Evolutionary conservation across 2,888 invertebrate species (phyloP), one percentile per base, ranked within the genome.

Genomic region (Latrodectus elegans): DNA sequence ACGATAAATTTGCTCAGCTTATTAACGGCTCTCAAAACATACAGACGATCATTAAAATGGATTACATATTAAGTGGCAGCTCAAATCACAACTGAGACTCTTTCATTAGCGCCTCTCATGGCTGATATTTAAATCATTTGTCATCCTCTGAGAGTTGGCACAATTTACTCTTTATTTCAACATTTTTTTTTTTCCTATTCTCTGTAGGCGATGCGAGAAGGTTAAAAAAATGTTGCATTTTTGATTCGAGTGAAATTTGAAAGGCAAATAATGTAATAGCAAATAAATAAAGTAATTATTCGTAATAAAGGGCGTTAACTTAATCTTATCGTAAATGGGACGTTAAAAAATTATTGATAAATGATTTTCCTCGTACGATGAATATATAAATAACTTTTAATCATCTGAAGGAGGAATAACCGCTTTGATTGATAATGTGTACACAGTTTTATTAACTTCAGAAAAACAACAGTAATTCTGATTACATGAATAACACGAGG

Each of bases 1-100:
- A 72, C 71, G 73, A 49, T 53, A 67, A 52, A 78, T 73, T 65
- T 49, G 71, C 67, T 55, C n/a, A 74, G 76, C 75, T 68, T 76
- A 70, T 81, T 81, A 81, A 60, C 76, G 67, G 76, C 70, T 79
- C 78, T 73, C 74, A 74, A 81, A 82, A 82, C 70, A 75, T 67
- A 60, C 82, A 51, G 49, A 72, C 67, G 55, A 75, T 81, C 80
- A 86, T 86, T 86, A 81, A 86, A 86, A 86, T 81, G 75, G 75
- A 86, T 86, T 75, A 76, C 86, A 86, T 80, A 72, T 81, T 81
- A 86, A 86, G 76, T 86, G 80, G 86, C 75, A 53, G 52, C 74
- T 79, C 22, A 60, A 70, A 72, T 73, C 84, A 78, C 53, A 64
- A 65, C 38, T 22, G 75, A 26, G 22, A 64, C 51, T 65, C 80